These are phyloP conservation scores for Julus scanicus DNA, from an alignment of 2,888 invertebrate genomes.

Conservation along the genomic window DNA sequence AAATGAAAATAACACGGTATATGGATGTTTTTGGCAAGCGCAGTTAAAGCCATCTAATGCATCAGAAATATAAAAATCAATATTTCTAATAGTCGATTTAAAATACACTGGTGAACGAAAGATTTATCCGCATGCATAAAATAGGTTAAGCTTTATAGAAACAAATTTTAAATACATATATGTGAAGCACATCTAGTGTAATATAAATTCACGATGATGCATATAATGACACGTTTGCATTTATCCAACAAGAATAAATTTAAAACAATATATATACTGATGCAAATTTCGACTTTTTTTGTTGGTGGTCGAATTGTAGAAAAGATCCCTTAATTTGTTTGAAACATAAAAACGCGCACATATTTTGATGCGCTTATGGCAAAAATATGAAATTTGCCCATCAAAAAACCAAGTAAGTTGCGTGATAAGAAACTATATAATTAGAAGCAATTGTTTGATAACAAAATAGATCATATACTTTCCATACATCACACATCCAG, in stretches of 20 bases:
- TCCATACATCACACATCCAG: background rate
- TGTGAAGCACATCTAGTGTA: no score
- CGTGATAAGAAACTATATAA: constrained; percentile 8
- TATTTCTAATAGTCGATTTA: background rate
- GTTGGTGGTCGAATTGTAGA: no score
- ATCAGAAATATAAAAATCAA: constrained; percentile 25
- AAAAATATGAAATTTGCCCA: background rate
- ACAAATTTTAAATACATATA: background rate
- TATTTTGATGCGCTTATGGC: background rate
- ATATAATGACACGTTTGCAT: no score
- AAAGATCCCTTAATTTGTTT: no score
- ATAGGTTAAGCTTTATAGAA: background rate
- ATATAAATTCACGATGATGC: no score
- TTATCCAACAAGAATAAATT: no score
- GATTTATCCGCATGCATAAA: background rate
- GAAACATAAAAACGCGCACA: background rate
- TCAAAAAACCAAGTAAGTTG: constrained; percentile 2
- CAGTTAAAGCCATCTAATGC: background rate
- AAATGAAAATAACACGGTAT: background rate
- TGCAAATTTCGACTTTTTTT: no score
- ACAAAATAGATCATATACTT: background rate
- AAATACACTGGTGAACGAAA: background rate
- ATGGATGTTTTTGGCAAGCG: background rate
- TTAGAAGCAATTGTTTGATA: constrained; percentile 40
- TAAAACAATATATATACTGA: no score